phyloP scores from a whole-genome alignment of 2,888 invertebrate genomes.

The Resseliella maxima region DNA sequence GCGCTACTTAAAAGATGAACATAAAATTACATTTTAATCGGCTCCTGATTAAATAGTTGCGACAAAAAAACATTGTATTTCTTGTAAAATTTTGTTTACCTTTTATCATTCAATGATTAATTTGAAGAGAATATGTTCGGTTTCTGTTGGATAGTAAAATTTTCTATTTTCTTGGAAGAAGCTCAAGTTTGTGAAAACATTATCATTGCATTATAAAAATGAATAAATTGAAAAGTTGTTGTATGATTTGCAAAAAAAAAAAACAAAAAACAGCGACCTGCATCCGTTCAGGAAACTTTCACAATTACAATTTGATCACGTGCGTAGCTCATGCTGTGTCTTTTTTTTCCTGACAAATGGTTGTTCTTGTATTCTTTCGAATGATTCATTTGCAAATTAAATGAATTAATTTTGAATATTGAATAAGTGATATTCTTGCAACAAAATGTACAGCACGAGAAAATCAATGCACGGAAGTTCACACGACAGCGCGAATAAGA shows the following conservation, averaged over 20 bases:
- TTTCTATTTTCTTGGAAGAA: no score
- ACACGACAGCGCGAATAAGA: neutral
- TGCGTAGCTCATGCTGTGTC: constrained; percentile 6
- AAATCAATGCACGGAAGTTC: neutral
- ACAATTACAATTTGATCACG: constrained; percentile 18
- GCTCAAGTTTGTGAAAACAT: no score
- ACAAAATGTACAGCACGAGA: neutral
- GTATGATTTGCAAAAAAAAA: neutral
- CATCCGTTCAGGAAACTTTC: constrained; percentile 25
- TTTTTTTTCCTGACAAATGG: neutral
- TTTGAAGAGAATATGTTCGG: no score
- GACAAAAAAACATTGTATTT: neutral
- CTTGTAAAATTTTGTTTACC: no score
- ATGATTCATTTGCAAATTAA: constrained; percentile 2
- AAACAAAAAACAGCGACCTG: neutral
- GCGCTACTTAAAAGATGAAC: constrained; percentile 41
- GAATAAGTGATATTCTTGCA: neutral
- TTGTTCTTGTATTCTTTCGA: neutral
- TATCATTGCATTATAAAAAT: no score
- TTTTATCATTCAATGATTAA: no score
- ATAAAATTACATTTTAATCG: constrained; percentile 43
- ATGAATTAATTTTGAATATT: neutral
- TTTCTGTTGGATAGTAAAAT: no score
- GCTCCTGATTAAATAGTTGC: neutral
- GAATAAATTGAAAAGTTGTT: neutral